Base-by-base conservation (phyloP, 2,113 vertebrate genomes). In the Prochilodus magdalenae region DNA sequence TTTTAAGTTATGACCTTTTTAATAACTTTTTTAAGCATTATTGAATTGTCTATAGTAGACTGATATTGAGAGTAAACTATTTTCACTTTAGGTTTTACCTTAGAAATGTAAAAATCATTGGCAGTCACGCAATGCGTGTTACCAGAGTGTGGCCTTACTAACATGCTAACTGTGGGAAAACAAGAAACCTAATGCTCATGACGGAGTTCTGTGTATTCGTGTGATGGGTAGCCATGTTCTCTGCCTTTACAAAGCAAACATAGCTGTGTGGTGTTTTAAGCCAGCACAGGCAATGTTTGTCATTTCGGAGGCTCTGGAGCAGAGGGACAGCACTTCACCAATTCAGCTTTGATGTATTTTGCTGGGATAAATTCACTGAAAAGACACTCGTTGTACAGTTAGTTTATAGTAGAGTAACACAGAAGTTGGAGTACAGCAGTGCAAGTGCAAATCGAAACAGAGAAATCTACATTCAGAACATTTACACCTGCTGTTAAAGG, bases 171-270 rank as follows among this genome's bases (percentile, higher is more conserved):
- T 77, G 24, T n/a, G n/a, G n/a, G n/a, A n/a, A n/a, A n/a, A n/a
- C n/a, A n/a, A n/a, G n/a, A n/a, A n/a, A n/a, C n/a, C n/a, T n/a
- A 24, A 27, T 76, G 40, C 13, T 27, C 51, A 29, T 51, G 47
- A 63, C 36, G 27, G 30, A 36, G 15, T 44, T 16, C 24, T 63
- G 53, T 55, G 20, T 18, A 22, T 8, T n/a, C 24, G 12, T 59
- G 26, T 57, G 12, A 24, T 47, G 44, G n/a, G 20, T 0, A 14
- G 22, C 22, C 20, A 70, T 44, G 30, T 73, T 49, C 73, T 55
- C 22, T 70, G n/a, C 33, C 33, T 81, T 40, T 55, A 53, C 73
- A 69, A 74, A 84, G 47, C 70, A 84, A 81, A 86, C 62, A 53
- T 3, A 36, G 63, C 30, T 71, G 26, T 49, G 49, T 53, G 0